Evolutionary conservation across 2,113 vertebrate genomes (phyloP).

Genomic region (Misgurnus anguillicaudatus): DNA sequence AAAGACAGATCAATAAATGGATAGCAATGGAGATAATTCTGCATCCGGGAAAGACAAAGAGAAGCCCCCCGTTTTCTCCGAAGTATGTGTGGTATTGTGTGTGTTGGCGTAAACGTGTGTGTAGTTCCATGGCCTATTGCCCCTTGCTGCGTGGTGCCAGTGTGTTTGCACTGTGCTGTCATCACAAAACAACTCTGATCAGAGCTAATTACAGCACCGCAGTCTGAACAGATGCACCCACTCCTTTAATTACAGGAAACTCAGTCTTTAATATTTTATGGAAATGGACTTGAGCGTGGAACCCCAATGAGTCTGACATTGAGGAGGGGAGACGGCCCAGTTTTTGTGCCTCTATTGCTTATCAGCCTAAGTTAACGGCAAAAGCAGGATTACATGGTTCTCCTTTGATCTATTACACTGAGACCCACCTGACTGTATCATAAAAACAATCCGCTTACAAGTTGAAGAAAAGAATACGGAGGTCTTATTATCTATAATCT

Average conservation of each 20-base stretch:
- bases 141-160: conserved; percentile 60
- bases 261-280: conserved; percentile 90
- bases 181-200: conserved; percentile 82
- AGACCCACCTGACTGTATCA: neutral
- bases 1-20: conserved; percentile 74
- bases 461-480: neutral
- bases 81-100: conserved; percentile 30
- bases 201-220: conserved; percentile 87
- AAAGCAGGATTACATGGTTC: neutral
- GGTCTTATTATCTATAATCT: neutral
- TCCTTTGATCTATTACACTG: neutral
- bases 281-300: conserved; percentile 76
- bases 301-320: conserved; percentile 71
- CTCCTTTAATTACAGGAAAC: conserved; percentile 91
- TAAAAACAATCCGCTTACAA: neutral
- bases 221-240: conserved; percentile 84
- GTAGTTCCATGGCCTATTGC: conserved; percentile 52
- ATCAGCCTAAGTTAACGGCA: neutral
- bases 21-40: conserved; percentile 73
- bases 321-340: conserved; percentile 39
- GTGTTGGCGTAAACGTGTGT: conserved; percentile 57
- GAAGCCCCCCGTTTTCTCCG: conserved; percentile 56
- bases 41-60: conserved; percentile 68
- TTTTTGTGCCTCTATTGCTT: neutral
- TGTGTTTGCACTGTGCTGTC: conserved; percentile 74